Base-by-base conservation (phyloP, 2,888 invertebrate species). In the Sinopyrophorus schimmeli region DNA sequence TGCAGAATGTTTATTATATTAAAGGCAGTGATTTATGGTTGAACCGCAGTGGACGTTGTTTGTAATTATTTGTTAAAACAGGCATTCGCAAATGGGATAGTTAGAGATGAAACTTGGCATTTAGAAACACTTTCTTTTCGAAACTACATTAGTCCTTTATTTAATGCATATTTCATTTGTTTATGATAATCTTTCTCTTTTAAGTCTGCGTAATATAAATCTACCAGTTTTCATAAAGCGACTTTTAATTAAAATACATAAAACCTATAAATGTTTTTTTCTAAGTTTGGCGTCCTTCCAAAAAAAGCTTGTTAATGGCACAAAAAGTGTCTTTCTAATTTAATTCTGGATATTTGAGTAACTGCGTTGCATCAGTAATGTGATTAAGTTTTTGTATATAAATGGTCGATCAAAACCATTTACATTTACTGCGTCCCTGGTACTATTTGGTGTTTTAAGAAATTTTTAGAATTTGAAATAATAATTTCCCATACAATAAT, bases 1-100 rank as follows among this genome's bases (percentile, higher is more conserved):
- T 47, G 51, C 53, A 56, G 54, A 58, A 59, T 63, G 61, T 60
- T 62, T 62, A 64, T 61, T 62, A 64, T 62, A 63, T 64, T 64
- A 60, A n/a, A 52, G 44, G 21, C 46, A 46, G 53, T 63, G 62
- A 64, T 64, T 64, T 62, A 64, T 63, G 59, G 57, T 51, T 35
- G 51, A 53, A 57, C 53, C 46, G 56, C 53, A 53, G 51, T 61
- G 47, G 54, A 49, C 57, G 52, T 59, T 54, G 55, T 57, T 57
- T 59, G 57, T 57, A 60, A 60, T 61, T 59, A 59, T 60, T 57
- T 58, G 58, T 51, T 58, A 54, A 60, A 59, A 57, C 54, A 46
- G 42, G 42, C 48, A 44, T 50, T 40, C 31, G 46, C 38, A 41
- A 3, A 27, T 21, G 17, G 26, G 31, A 20, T 35, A 35, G 12